A percentile compares a stretch with the other conserved stretches of the same genome.
Evolutionary conservation across 2,888 invertebrate species (phyloP).

Genomic region (Drosophila macrospina): DNA sequence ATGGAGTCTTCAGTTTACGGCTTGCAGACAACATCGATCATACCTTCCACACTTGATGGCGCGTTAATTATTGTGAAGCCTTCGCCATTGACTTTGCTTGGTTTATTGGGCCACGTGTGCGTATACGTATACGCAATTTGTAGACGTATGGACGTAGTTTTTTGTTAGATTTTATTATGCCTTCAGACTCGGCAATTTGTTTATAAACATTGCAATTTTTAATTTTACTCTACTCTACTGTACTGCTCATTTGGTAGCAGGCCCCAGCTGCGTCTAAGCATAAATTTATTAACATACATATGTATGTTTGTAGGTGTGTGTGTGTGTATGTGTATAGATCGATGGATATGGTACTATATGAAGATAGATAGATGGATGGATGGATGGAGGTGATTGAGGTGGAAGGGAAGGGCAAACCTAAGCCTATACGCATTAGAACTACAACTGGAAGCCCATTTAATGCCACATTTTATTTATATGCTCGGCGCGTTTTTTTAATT

Average conservation of each 20-base stretch:
- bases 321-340: conserved; percentile 15
- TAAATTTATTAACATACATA: conserved; percentile 77
- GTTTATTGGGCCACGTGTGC: conserved; percentile 77
- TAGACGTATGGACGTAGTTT: conserved; percentile 26
- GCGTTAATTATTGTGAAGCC: conserved; percentile 60
- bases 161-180: conserved; percentile 66
- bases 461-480: conserved; percentile 77
- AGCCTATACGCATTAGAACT: conserved; percentile 26
- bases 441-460: conserved; percentile 60
- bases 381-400: conserved; percentile 14
- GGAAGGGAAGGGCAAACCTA: conserved; percentile 33
- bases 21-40: conserved; percentile 44
- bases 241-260: conserved; percentile 52
- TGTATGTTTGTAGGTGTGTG: no score
- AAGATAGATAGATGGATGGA: conserved; percentile 41
- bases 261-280: conserved; percentile 70
- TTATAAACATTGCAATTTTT: conserved; percentile 81
- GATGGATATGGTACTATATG: neutral
- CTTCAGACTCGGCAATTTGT: conserved; percentile 64
- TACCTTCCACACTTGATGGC: conserved; percentile 39
- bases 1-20: conserved; percentile 6
- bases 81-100: conserved; percentile 64
- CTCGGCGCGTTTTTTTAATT: conserved; percentile 56
- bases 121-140: conserved; percentile 75
- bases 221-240: conserved; percentile 68